Base-by-base conservation (phyloP, 92 coral and sea anemone species). In the Phenganax marumi region DNA sequence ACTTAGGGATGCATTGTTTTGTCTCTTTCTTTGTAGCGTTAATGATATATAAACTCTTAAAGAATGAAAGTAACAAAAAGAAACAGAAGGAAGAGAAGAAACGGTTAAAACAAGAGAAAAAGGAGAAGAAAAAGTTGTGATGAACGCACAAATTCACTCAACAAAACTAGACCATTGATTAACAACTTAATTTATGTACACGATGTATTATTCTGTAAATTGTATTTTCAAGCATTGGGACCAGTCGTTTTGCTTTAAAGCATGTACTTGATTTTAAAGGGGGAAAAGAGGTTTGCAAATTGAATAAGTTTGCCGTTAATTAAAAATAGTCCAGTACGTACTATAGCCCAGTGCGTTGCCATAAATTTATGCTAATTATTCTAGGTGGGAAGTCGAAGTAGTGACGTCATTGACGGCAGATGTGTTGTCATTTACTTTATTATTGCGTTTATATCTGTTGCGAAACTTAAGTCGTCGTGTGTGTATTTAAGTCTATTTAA, bases 101-200 rank as follows among this genome's bases (percentile, higher is more conserved):
- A 64, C 90, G 88, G 69, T 52, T 84, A 89, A 94, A 94, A 63
- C 93, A 90, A 80, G 98, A 94, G 62, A 93, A 92, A 85, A 92
- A 91, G 86, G 91, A 92, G 81, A 93, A 93, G 88, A 92, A 25
- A 89, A 82, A 26, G 12, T 13, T 65, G 60, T 64, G 77, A 50
- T 18, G 65, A 33, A 33, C 43, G 43, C 43, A 33, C 43, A 33
- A 33, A 33, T 33, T 33, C 43, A 33, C 43, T 33, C 43, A 33
- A 33, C 18, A 8, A 58, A 58, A 18, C 14, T 16, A 23, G 21
- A 8, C 4, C 19, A 17, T 12, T 17, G n/a, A 57, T 17, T 5
- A 57, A 58, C 18, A 14, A 58, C 65, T 58, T 58, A 58, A 58
- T 14, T 58, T 58, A 58, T 58, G 21, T 16, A 64, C 26, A 21